A percentile compares a stretch with the other conserved stretches of the same genome.
Conservation (phyloP, 2,888 invertebrate genomes). For the Megaustenia siamemsis region DNA sequence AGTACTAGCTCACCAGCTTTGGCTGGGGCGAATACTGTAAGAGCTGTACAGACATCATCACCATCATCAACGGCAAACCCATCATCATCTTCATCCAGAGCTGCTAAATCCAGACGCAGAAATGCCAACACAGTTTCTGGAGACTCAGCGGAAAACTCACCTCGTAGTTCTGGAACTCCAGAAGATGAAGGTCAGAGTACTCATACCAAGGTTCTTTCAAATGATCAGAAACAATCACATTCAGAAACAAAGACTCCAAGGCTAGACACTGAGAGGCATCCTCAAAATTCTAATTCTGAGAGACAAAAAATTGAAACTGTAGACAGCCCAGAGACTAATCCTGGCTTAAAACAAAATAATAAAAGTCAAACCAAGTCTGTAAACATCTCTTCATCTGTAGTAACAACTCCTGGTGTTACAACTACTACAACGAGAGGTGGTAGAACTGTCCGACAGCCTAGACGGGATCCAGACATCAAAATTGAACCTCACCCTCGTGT, state of each 20-base stretch:
- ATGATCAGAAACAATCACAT: constrained; percentile 19
- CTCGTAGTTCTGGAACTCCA: constrained; percentile 27
- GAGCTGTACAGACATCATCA: not conserved
- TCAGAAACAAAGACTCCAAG: not conserved
- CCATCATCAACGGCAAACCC: constrained; percentile 2
- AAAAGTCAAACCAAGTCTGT: not conserved
- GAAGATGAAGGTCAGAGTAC: constrained; percentile 27
- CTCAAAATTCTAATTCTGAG: not conserved
- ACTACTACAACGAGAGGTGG: constrained; percentile 55
- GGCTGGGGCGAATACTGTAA: constrained; percentile 32
- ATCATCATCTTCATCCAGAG: constrained; percentile 26
- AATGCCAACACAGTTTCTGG: constrained; percentile 39
- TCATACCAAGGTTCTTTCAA: not conserved
- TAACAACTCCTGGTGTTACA: constrained; percentile 12
- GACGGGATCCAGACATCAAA: constrained; percentile 34
- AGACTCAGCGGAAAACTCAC: constrained; percentile 41
- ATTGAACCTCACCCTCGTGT: constrained; percentile 16
- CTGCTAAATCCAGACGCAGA: constrained; percentile 17
- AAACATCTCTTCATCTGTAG: not conserved
- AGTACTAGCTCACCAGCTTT: constrained; percentile 58
- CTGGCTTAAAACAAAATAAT: not conserved
- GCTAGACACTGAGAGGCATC: constrained; percentile 18
- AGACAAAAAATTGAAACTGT: constrained; percentile 13
- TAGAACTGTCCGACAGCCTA: constrained; percentile 52
- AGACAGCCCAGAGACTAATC: not conserved